These are phyloP conservation scores for Ernsta delagoae DNA, from an alignment of 2,888 invertebrate genomes.

Conservation along the genomic window DNA sequence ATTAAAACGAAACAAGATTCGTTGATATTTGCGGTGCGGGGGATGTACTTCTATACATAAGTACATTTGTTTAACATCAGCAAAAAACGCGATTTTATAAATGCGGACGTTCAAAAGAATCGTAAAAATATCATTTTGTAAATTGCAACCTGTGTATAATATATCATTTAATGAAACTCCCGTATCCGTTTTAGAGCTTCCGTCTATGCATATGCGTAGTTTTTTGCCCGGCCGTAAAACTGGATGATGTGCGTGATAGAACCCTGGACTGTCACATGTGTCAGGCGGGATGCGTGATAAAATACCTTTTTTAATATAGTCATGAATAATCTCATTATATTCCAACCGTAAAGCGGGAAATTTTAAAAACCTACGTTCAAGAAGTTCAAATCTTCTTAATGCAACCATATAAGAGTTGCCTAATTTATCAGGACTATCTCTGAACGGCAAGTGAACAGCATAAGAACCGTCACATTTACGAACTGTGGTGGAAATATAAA, in stretches of 20 bases:
- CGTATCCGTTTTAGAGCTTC: constrained; percentile 33
- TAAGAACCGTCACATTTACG: background rate
- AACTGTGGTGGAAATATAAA: background rate
- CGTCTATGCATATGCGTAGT: constrained; percentile 32
- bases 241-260: constrained; percentile 34
- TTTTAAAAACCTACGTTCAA: background rate
- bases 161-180: constrained; percentile 38
- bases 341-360: background rate
- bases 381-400: background rate
- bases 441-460: background rate
- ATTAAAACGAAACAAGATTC: background rate
- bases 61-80: constrained; percentile 41
- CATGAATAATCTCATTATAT: constrained; percentile 20
- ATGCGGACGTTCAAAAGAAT: constrained; percentile 38
- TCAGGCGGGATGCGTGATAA: background rate
- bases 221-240: constrained; percentile 16
- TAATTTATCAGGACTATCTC: background rate
- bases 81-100: constrained; percentile 37
- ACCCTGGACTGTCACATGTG: background rate
- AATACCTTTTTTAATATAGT: constrained; percentile 30
- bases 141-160: constrained; percentile 38
- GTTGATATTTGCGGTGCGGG: background rate
- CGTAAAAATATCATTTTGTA: constrained; percentile 39
- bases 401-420: background rate
- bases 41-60: constrained; percentile 13